Conservation (phyloP, 2,888 invertebrate genomes). For the Trypoxylon attenuatum region DNA sequence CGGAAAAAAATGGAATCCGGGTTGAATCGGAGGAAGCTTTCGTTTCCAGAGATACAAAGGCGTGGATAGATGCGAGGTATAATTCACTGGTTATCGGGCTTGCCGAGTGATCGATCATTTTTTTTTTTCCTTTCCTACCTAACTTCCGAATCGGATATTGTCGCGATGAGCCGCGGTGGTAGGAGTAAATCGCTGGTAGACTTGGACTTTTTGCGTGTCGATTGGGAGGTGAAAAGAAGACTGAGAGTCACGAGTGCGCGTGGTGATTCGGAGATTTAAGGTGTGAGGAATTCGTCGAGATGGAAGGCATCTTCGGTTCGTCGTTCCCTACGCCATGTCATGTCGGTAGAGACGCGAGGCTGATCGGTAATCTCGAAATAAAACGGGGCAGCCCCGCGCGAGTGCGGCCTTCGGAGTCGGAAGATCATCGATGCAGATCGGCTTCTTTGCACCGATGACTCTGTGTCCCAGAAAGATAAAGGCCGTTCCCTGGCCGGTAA, state of each 20-base stretch:
- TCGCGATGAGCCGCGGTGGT: slow-evolving; percentile 6
- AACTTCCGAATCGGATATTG: slow-evolving; percentile 8
- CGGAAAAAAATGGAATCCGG: background rate
- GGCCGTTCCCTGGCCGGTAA: slow-evolving; percentile 53
- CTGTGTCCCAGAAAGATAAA: slow-evolving; percentile 61
- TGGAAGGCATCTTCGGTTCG: too few relatives aligned
- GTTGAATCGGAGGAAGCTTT: background rate
- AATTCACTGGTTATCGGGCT: slow-evolving; percentile 4
- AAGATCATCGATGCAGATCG: slow-evolving; percentile 58
- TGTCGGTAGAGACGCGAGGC: background rate
- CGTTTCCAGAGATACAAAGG: background rate
- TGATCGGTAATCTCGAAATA: slow-evolving; percentile 41
- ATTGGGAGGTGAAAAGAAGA: too few relatives aligned
- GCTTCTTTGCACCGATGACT: slow-evolving; percentile 58
- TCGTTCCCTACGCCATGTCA: too few relatives aligned
- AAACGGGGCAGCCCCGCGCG: slow-evolving; percentile 26
- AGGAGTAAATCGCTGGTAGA: too few relatives aligned
- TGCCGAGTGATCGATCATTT: slow-evolving; percentile 14
- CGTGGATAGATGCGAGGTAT: background rate
- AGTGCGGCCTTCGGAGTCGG: slow-evolving; percentile 43
- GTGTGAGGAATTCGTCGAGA: too few relatives aligned
- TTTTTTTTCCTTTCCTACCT: too few relatives aligned
- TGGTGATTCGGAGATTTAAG: too few relatives aligned
- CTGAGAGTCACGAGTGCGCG: too few relatives aligned
- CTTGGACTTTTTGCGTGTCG: too few relatives aligned